Evolutionary conservation across 1,140 invertebrate genomes (phyloP).

Genomic region (Amyelois transitella): DNA sequence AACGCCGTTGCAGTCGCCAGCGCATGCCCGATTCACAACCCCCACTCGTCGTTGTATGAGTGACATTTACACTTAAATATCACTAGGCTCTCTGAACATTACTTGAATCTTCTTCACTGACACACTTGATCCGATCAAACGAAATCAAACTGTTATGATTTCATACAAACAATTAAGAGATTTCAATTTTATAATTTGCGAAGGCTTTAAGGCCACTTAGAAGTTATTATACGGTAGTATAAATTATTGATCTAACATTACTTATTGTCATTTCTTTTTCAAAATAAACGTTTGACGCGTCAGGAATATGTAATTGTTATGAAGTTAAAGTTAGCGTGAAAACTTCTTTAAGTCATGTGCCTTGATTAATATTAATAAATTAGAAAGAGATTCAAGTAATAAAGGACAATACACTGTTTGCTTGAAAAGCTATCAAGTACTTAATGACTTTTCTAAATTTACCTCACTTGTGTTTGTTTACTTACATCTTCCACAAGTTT

Average conservation of each 20-base stretch:
- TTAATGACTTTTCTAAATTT: too few species aligned
- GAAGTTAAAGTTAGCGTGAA: neutral
- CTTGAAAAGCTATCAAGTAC: too few species aligned
- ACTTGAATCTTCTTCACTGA: neutral
- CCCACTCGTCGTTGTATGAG: conserved; percentile 17
- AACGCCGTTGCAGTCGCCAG: conserved; percentile 53
- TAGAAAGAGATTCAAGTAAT: too few species aligned
- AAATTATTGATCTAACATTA: conserved; percentile 18
- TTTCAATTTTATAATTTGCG: too few species aligned
- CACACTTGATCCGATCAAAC: too few species aligned
- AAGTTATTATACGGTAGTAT: conserved; percentile 6
- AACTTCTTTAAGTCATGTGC: neutral
- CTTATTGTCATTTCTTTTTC: conserved; percentile 1
- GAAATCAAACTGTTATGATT: too few species aligned
- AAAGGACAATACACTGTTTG: too few species aligned
- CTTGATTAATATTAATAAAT: too few species aligned
- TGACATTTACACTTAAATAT: conserved; percentile 6
- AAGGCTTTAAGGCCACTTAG: conserved; percentile 19
- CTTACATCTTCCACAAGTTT: too few species aligned
- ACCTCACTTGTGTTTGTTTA: too few species aligned
- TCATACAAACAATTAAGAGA: too few species aligned
- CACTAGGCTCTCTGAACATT: neutral
- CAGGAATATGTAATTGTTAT: conserved; percentile 7
- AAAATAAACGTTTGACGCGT: neutral
- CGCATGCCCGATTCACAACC: conserved; percentile 38